These are phyloP conservation scores for Mus minutoides DNA, from an alignment of 2,797 vertebrate species.

Conservation along the genomic window DNA sequence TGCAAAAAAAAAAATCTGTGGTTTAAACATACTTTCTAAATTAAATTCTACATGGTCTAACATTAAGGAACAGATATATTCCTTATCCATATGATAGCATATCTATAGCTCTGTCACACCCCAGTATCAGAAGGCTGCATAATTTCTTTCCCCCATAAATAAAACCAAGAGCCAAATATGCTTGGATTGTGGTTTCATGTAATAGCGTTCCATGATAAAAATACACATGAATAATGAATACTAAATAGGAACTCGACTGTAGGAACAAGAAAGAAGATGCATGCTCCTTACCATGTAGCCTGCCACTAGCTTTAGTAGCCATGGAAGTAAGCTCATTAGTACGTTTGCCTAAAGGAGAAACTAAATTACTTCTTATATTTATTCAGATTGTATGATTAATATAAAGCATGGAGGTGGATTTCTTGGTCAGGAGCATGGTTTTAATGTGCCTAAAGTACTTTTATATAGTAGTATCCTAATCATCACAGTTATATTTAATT, in stretches of 20 bases:
- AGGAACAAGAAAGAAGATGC: slow-evolving; percentile 71
- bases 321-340: slow-evolving; percentile 69
- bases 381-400: slow-evolving; percentile 64
- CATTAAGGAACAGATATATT: not conserved
- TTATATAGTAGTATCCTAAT: not conserved
- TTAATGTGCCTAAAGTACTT: slow-evolving; percentile 53
- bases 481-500: slow-evolving; percentile 26
- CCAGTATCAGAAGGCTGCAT: not conserved
- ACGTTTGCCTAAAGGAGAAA: slow-evolving; percentile 74
- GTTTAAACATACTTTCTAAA: slow-evolving; percentile 1
- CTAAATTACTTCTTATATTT: slow-evolving; percentile 74
- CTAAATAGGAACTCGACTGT: slow-evolving; percentile 67
- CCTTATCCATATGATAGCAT: not conserved
- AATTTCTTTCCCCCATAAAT: slow-evolving; percentile 58
- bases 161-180: slow-evolving; percentile 65
- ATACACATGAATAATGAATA: slow-evolving; percentile 79
- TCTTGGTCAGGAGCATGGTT: slow-evolving; percentile 62
- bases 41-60: slow-evolving; percentile 19
- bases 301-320: slow-evolving; percentile 50
- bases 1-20: slow-evolving; percentile 24
- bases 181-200: slow-evolving; percentile 66
- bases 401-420: slow-evolving; percentile 66
- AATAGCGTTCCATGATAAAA: slow-evolving; percentile 78
- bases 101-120: not conserved
- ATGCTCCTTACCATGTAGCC: slow-evolving; percentile 64